Base-by-base conservation (phyloP, 1,140 invertebrate species). In the Drosophila biarmipes region DNA sequence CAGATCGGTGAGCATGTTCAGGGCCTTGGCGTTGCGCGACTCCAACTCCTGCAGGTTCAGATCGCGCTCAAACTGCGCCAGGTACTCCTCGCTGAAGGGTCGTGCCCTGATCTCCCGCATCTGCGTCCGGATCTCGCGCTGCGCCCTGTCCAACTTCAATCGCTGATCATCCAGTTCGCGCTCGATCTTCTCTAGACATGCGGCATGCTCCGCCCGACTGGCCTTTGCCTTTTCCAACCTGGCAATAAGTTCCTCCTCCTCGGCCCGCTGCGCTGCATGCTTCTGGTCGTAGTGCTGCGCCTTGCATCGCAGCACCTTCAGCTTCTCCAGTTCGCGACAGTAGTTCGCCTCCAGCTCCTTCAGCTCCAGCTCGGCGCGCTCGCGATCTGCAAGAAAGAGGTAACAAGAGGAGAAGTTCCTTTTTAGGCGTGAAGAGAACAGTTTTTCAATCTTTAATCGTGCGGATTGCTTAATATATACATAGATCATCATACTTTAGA, bases 1-100 rank as follows among this genome's bases (percentile, higher is more conserved):
- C 57, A 93, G 80, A 46, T 93, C 92, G 7, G 78, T 54, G 8
- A 94, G 45, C 49, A 91, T 72, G 43, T 93, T 91, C 4, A 93
- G 52, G 0, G 85, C 91, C 57, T 78, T 87, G 12, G 78, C 80
- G 63, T 93, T 93, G 38, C 67, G 92, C 43, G 72, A 78, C 82
- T 80, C 91, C 52, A 73, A 82, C 55, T 92, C 93, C 78, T 79
- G 93, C 48, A 78, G 78, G 51, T 84, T 89, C 52, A 82, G 62
- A 40, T 92, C 86, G 29, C 91, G 90, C 52, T 92, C 86, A 31
- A 90, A 85, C 40, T 87, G 40, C 7, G 69, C 66, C 7, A 91
- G 52, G 35, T 78, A 92, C 46, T 93, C 92, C 2, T 71, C 63
- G 56, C 92, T 91, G 0, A 86, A 76, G 4, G 75, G 68, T 5